Evolutionary conservation across 1,140 invertebrate genomes (phyloP).

Genomic region (Drosophila leontia): DNA sequence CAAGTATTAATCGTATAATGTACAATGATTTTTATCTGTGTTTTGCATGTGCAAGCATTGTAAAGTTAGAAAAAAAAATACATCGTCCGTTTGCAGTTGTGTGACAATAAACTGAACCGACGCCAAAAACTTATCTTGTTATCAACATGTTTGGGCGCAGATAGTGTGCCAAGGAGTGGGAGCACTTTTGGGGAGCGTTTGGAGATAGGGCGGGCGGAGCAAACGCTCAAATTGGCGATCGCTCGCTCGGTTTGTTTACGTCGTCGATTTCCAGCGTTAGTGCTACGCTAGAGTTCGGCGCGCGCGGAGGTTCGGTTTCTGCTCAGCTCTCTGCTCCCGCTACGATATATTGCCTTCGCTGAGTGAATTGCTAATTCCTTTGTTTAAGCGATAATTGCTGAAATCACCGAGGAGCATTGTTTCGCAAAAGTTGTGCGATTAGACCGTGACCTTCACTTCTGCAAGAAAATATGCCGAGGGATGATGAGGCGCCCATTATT

Average conservation of each 20-base stretch:
- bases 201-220: conserved; percentile 22
- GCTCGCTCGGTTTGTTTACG: conserved; percentile 39
- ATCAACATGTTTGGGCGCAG: background rate
- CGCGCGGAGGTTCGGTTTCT: conserved; percentile 26
- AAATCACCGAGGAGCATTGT: conserved; percentile 4
- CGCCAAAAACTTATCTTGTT: conserved; percentile 3
- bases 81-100: conserved; percentile 18
- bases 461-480: conserved; percentile 13
- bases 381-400: conserved; percentile 46
- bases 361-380: conserved; percentile 73
- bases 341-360: conserved; percentile 15
- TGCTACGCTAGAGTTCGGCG: conserved; percentile 56
- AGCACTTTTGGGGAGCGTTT: background rate
- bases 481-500: conserved; percentile 31
- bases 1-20: conserved; percentile 37
- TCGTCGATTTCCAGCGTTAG: conserved; percentile 34
- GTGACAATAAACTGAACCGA: conserved; percentile 37
- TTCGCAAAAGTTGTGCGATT: conserved; percentile 24
- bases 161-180: conserved; percentile 4
- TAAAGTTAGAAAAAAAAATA: conserved; percentile 12
- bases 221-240: conserved; percentile 25
- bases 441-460: conserved; percentile 15
- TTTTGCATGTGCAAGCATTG: conserved; percentile 23
- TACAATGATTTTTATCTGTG: conserved; percentile 22
- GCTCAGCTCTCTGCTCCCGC: conserved; percentile 13